phyloP scores from a whole-genome alignment of 2,113 vertebrate genomes.

The Mus spicilegus region DNA sequence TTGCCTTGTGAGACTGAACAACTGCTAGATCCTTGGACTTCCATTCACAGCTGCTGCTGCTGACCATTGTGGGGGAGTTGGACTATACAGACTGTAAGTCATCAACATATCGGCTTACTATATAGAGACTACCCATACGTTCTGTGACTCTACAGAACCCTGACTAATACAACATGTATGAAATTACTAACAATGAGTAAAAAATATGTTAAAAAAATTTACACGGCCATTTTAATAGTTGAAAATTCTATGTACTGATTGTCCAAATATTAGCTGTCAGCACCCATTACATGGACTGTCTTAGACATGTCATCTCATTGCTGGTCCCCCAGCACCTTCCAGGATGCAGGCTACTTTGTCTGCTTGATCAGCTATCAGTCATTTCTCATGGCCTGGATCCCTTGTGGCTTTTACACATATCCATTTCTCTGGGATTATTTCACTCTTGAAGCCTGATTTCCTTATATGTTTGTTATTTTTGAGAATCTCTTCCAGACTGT shows the following conservation, averaged over 20 bases:
- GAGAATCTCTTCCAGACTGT: background rate
- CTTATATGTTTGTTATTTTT: background rate
- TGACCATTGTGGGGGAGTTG: too few relatives aligned
- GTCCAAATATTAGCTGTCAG: background rate
- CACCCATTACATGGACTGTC: background rate
- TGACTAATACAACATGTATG: too few relatives aligned
- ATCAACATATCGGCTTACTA: too few relatives aligned
- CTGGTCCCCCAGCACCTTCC: background rate
- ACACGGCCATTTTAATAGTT: background rate
- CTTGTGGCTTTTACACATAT: background rate
- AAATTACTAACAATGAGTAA: background rate
- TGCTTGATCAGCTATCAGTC: background rate
- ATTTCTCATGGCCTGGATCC: background rate
- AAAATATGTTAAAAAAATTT: background rate
- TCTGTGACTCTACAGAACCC: too few relatives aligned
- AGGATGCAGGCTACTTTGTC: background rate
- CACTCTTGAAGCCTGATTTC: background rate
- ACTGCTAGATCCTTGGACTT: too few relatives aligned
- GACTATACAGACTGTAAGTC: too few relatives aligned
- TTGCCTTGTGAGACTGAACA: too few relatives aligned
- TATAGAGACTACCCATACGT: too few relatives aligned
- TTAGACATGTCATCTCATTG: background rate
- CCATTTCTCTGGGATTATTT: background rate
- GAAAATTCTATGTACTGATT: background rate
- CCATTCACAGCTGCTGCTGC: too few relatives aligned